Conservation (phyloP, 2,113 vertebrate species). For the Acanthochromis polyacanthus region DNA sequence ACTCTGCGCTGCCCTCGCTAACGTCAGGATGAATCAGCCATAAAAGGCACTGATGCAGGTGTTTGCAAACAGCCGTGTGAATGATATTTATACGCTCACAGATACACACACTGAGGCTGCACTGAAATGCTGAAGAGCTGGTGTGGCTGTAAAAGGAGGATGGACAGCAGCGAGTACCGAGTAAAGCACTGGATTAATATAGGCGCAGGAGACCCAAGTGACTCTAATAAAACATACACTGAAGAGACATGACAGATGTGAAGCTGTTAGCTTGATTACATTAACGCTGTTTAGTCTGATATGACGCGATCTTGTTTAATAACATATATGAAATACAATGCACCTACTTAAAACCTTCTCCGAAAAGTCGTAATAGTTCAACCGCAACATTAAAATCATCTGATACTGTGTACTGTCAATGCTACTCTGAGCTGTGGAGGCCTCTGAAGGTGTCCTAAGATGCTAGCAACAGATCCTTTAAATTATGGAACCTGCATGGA, state of each 20-base stretch:
- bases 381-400: too few relatives aligned
- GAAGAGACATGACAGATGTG: background rate
- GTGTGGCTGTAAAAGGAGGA: constrained; percentile 1
- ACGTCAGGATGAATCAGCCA: constrained; percentile 31
- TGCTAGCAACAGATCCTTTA: too few relatives aligned
- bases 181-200: constrained; percentile 48
- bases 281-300: background rate
- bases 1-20: constrained; percentile 9
- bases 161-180: constrained; percentile 30
- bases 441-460: too few relatives aligned
- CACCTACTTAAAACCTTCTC: background rate
- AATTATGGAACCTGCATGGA: too few relatives aligned
- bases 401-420: too few relatives aligned
- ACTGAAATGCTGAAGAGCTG: constrained; percentile 22
- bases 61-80: constrained; percentile 28
- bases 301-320: background rate
- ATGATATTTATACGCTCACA: constrained; percentile 11
- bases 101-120: background rate
- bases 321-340: constrained; percentile 6
- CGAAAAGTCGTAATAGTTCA: too few relatives aligned
- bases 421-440: too few relatives aligned
- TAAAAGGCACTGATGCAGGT: constrained; percentile 11
- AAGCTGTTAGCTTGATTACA: constrained; percentile 9
- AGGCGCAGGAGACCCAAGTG: constrained; percentile 51
- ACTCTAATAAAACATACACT: constrained; percentile 37